Base-by-base conservation (phyloP, 2,888 invertebrate genomes). In the Patella ulyssiponensis region DNA sequence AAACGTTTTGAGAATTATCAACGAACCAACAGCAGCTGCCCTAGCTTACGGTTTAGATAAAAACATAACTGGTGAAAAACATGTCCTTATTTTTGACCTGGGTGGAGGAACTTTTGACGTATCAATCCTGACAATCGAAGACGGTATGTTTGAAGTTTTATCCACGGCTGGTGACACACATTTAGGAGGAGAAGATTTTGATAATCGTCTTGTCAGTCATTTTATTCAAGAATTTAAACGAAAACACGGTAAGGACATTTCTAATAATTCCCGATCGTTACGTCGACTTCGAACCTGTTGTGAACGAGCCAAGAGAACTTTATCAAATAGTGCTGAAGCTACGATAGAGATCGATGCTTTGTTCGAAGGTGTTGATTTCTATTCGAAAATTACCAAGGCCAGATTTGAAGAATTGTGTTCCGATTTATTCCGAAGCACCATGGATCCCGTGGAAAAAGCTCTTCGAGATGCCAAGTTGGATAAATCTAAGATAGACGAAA, bases 361-460 rank as follows among this genome's bases (percentile, higher is more conserved):
- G 76, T 96, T 94, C 87, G 97, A 98, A 92, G 98, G 98, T 83
- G 95, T 96, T 84, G 98, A 98, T 92, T 98, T 97, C 93, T 97
- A 97, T 93, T 96, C 97, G 0, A 96, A 95, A 73, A 95, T 98
- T 90, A 97, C 97, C 17, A 94, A 98, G 88, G 98, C 98, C 77
- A 94, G 98, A 88, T 99, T 98, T 91, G 98, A 99, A 92, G 98
- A 98, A 91, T 93, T 98, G 88, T 97, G 97, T 91, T 96, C 96
- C 9, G 98, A 98, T 92, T 93, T 98, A 85, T 98, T 98, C 95
- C 94, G 97, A 80, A 95, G 95, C 80, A 98, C 98, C 80, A 94
- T 98, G 94, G 97, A 97, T 89, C 97, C 98, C 1, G 98, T 98
- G 0, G 98, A 98, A 92, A 97, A 97, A 93, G 95, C 97, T 5